phyloP scores from a whole-genome alignment of 2,113 vertebrate genomes.

The Danionella cerebrum region DNA sequence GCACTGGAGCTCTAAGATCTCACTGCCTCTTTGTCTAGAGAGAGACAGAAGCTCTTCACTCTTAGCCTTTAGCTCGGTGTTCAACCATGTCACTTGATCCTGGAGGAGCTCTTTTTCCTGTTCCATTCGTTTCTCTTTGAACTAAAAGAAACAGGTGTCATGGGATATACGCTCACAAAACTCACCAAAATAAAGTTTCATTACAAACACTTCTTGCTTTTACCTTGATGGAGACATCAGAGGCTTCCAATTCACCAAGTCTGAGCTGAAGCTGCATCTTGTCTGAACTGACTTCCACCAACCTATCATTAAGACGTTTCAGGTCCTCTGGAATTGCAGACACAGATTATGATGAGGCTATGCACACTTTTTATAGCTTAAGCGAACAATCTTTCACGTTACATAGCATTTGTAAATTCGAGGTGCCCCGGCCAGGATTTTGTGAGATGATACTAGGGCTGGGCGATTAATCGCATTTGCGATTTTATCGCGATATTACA shows the following conservation, averaged over 20 bases:
- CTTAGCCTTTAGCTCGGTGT: conserved; percentile 82
- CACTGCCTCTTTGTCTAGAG: conserved; percentile 83
- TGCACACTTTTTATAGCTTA: too few relatives aligned
- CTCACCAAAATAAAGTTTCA: too few relatives aligned
- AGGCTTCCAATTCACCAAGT: conserved; percentile 88
- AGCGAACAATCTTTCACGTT: too few relatives aligned
- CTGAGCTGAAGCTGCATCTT: conserved; percentile 84
- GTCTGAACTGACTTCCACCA: conserved; percentile 76
- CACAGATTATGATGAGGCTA: too few relatives aligned
- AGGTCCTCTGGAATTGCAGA: conserved; percentile 84
- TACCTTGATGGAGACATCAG: conserved; percentile 88
- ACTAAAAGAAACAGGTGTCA: conserved; percentile 56
- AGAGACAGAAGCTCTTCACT: conserved; percentile 84
- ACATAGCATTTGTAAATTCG: too few relatives aligned
- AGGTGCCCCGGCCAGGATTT: too few relatives aligned
- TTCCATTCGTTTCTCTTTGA: conserved; percentile 88
- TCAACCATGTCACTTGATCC: conserved; percentile 83
- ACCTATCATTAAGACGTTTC: conserved; percentile 80
- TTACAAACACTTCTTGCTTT: not conserved
- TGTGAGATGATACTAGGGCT: too few relatives aligned
- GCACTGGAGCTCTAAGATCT: conserved; percentile 87
- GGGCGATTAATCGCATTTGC: too few relatives aligned
- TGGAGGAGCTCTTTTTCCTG: conserved; percentile 88
- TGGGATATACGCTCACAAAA: not conserved
- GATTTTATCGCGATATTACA: too few relatives aligned